Percentiles rank a stretch among this genome's conserved stretches.
Evolutionary conservation across 2,797 vertebrate species (phyloP).

Genomic region (Pseudochaenichthys georgianus): DNA sequence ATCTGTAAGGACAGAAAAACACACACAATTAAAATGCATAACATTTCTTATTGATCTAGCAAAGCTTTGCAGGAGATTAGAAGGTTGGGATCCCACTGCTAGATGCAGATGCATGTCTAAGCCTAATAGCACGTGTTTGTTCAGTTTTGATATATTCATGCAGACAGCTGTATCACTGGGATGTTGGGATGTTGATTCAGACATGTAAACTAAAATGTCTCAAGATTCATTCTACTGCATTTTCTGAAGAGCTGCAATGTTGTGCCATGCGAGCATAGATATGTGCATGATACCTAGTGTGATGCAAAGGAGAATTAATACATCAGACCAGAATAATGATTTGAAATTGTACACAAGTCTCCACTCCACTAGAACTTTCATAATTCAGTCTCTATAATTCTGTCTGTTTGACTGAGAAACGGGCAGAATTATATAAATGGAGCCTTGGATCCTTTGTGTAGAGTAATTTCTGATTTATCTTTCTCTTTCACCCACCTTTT

Average conservation of each 20-base stretch:
- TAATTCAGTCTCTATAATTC: conserved; percentile 61
- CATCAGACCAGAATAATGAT: conserved; percentile 60
- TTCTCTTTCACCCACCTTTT: conserved; percentile 49
- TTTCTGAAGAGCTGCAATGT: conserved; percentile 7
- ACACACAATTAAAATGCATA: conserved; percentile 52
- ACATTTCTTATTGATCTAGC: conserved; percentile 47
- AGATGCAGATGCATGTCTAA: conserved; percentile 33
- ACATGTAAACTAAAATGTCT: conserved; percentile 21
- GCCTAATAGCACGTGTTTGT: conserved; percentile 29
- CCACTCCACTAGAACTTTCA: conserved; percentile 50
- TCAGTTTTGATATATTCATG: conserved; percentile 25
- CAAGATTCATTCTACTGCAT: conserved; percentile 5
- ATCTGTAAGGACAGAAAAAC: conserved; percentile 46
- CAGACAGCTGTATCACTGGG: conserved; percentile 9
- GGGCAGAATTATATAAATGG: conserved; percentile 69
- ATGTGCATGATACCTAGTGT: conserved; percentile 29
- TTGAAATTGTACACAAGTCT: conserved; percentile 64
- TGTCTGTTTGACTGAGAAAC: conserved; percentile 70
- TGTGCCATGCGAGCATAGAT: conserved; percentile 24
- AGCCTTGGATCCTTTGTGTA: conserved; percentile 71
- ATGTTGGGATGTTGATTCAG: conserved; percentile 29
- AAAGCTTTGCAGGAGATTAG: conserved; percentile 36
- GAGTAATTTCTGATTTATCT: conserved; percentile 74
- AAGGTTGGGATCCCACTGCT: conserved; percentile 13
- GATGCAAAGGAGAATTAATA: conserved; percentile 75